These are phyloP conservation scores for Caprella mutica DNA, from an alignment of 2,888 invertebrate genomes.

Conservation along the genomic window DNA sequence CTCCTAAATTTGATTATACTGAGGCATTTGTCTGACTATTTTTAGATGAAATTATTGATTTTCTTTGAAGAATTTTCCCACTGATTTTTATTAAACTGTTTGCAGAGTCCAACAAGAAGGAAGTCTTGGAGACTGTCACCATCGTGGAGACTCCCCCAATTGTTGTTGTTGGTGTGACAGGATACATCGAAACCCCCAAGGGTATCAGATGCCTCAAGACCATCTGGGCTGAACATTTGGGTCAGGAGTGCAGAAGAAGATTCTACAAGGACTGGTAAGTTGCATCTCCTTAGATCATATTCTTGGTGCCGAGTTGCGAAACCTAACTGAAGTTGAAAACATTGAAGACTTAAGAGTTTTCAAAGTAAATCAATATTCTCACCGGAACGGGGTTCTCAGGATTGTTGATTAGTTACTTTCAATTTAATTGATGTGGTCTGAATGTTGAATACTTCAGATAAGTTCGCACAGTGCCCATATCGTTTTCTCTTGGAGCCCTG, in stretches of 20 bases:
- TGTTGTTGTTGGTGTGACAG: slow-evolving; percentile 83
- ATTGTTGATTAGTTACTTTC: too few relatives aligned
- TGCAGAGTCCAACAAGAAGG: slow-evolving; percentile 97
- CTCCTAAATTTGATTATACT: too few relatives aligned
- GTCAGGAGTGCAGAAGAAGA: slow-evolving; percentile 93
- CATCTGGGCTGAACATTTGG: slow-evolving; percentile 97
- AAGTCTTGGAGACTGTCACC: slow-evolving; percentile 97
- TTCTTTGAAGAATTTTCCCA: neutral
- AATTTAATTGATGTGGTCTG: too few relatives aligned
- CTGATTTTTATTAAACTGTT: slow-evolving; percentile 33
- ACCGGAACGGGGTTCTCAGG: too few relatives aligned
- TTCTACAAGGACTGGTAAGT: slow-evolving; percentile 99
- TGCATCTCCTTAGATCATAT: neutral
- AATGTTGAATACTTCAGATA: too few relatives aligned
- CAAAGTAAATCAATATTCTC: too few relatives aligned
- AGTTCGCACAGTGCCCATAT: too few relatives aligned
- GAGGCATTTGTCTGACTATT: slow-evolving; percentile 9
- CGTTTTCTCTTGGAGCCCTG: too few relatives aligned
- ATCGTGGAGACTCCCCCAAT: slow-evolving; percentile 97
- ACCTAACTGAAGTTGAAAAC: too few relatives aligned
- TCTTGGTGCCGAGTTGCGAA: neutral
- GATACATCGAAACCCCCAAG: slow-evolving; percentile 97
- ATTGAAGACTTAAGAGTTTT: too few relatives aligned
- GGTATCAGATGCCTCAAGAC: slow-evolving; percentile 90
- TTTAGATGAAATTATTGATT: neutral